Evolutionary conservation across 2,888 invertebrate genomes (phyloP), one percentile per base, ranked within the genome.

Genomic region (Caradrina kadenii): DNA sequence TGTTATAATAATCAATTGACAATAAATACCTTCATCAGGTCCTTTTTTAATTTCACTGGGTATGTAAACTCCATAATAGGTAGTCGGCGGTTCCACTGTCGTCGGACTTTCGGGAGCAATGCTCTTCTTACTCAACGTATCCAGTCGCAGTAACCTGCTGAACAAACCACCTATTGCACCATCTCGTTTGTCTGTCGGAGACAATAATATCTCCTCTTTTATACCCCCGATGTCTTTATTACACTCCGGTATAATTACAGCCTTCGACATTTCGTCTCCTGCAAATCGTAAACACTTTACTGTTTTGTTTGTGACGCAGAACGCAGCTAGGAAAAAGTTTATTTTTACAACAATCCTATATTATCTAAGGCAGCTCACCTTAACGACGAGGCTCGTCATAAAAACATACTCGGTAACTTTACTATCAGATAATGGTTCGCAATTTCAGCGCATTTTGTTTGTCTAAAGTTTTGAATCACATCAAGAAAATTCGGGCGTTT

Each of bases 31-130:
- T 95, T 96, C 96, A 88, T 96, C 96, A 3, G 94, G 93, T 50
- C 94, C 96, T 84, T 95, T 94, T 73, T 96, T 96, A 35, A 95
- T 92, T 90, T 96, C 96, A 81, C 95, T 96, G n/a, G 96, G 96
- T 85, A 96, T 96, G 76, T 95, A 96, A n/a, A 96, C 96, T 79
- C 95, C 96, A 84, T 95, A 96, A 76, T 93, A 96, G 0, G 90
- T 94, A 5, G 86, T 86, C 2, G 91, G 89, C 2, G 95, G 92
- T 56, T 94, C 94, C 19, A 86, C 79, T 15, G 84, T 76, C 48
- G 90, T 89, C 5, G 94, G 93, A 59, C 91, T 94, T 22, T 88
- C 92, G 4, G 90, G 87, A 13, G 81, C 66, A 83, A 72, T 89
- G 48, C 76, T 89, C 73, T 89, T 92, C 79, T 93, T 94, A 13